A percentile compares a stretch with the other conserved stretches of the same genome.
Conservation (phyloP, 1,140 invertebrate species). For the Plodia interpunctella region DNA sequence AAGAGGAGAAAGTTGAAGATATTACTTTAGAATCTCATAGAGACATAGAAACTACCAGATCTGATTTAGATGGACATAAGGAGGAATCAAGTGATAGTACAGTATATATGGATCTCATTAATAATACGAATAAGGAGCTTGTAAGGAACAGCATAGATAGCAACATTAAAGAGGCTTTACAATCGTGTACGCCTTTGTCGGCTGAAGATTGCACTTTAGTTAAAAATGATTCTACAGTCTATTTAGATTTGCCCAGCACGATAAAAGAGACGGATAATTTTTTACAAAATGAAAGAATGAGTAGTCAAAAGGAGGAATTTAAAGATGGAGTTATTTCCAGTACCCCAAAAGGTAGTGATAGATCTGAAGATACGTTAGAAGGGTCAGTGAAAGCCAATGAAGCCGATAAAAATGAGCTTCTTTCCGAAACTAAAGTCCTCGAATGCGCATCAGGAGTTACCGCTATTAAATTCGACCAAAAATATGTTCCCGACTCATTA, state of each 20-base stretch:
- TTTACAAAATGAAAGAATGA: conserved; percentile 49
- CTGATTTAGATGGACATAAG: conserved; percentile 18
- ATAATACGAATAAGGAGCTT: conserved; percentile 38
- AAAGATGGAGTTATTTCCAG: conserved; percentile 41
- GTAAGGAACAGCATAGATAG: conserved; percentile 35
- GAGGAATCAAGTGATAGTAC: conserved; percentile 35
- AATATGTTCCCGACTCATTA: conserved; percentile 46
- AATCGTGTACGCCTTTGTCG: conserved; percentile 34
- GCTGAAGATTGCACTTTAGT: conserved; percentile 30
- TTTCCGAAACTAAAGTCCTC: conserved; percentile 43
- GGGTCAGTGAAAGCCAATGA: conserved; percentile 29
- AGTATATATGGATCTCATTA: conserved; percentile 60
- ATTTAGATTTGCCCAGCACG: conserved; percentile 60
- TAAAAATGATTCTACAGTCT: conserved; percentile 57
- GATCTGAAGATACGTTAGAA: conserved; percentile 35
- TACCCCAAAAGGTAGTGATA: conserved; percentile 55
- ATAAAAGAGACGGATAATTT: conserved; percentile 51
- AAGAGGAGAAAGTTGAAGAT: conserved; percentile 17
- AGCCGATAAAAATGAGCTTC: conserved; percentile 22
- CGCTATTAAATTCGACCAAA: conserved; percentile 57
- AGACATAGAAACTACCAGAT: conserved; percentile 9
- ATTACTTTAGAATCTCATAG: conserved; percentile 15
- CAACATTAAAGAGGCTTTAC: conserved; percentile 38
- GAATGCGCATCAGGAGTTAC: conserved; percentile 37
- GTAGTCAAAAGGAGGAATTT: conserved; percentile 30